Evolutionary conservation across 2,888 invertebrate species (phyloP), one percentile per base, ranked within the genome.

Genomic region (Stenurella melanura): DNA sequence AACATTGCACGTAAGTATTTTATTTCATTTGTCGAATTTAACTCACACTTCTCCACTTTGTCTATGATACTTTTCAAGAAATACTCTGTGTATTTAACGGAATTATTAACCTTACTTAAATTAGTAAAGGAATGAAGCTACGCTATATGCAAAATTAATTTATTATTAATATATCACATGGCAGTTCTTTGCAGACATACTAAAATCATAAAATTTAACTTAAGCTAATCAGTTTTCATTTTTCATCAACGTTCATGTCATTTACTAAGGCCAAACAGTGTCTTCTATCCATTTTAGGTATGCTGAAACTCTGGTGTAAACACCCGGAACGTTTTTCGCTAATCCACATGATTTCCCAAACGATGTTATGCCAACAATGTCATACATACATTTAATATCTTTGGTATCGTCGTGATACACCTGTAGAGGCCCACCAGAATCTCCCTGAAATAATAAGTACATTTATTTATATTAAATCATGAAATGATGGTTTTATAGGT

Each of bases 401-500:
- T 78, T 70, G 5, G 69, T 73, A 11, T 74, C 73, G 57, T 66
- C 56, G 74, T 87, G 87, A 74, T 84, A 87, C 10, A 91, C 84
- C 67, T 89, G 89, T 21, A 94, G 87, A 0, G 93, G 93, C 7
- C 93, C 93, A n/a, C 94, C 93, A 60, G 93, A 93, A 87, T 94
- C 93, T 54, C 93, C 93, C 92, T 93, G 60, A 68, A 79, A 78
- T 57, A 74, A 68, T 78, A 74, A 66, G 26, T 63, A 26, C 57
- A 15, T 30, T 11, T 26, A 21, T 19, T 54, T 57, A 26, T 12
- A 58, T 19, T 57, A 19, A 57, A 34, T 34, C 7, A 34, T 34
- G 6, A 64, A 19, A 18, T 15, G 19, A 15, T 17, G 19, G 26
- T 18, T 10, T 6, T 38, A 34, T 5, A 34, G 30, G 30, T 34